Percentiles rank a stretch among this genome's conserved stretches.
Evolutionary conservation across 2,113 vertebrate genomes (phyloP).

Genomic region (Vimba vimba): DNA sequence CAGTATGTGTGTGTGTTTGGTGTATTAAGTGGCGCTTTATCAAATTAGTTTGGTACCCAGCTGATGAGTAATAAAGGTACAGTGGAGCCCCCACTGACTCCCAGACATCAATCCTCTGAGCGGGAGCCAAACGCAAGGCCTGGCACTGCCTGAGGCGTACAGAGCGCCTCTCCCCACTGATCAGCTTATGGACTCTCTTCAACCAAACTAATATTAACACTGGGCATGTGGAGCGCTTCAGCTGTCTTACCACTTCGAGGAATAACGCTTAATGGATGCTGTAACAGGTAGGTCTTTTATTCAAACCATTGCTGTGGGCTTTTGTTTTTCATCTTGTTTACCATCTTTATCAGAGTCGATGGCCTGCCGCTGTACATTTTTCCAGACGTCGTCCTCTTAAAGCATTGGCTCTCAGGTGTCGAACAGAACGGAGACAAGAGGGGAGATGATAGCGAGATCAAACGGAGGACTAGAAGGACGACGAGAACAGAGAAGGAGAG

Average conservation of each 20-base stretch:
- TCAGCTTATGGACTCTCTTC: constrained; percentile 49
- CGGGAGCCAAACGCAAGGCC: constrained; percentile 53
- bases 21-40: constrained; percentile 64
- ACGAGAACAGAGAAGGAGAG: constrained; percentile 51
- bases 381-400: constrained; percentile 72
- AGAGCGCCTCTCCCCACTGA: constrained; percentile 58
- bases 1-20: constrained; percentile 38
- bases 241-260: not conserved
- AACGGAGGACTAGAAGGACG: constrained; percentile 71
- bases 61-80: constrained; percentile 72
- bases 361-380: constrained; percentile 74
- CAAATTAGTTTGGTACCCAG: constrained; percentile 70
- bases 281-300: constrained; percentile 69
- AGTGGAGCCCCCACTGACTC: constrained; percentile 61
- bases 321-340: constrained; percentile 62
- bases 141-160: constrained; percentile 49
- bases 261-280: constrained; percentile 1
- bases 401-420: constrained; percentile 68
- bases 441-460: constrained; percentile 78
- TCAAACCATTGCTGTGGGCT: constrained; percentile 66
- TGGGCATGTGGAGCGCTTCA: constrained; percentile 28
- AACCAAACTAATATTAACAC: constrained; percentile 55
- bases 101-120: constrained; percentile 63
- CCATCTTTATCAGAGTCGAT: constrained; percentile 77
- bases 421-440: constrained; percentile 69